phyloP scores from a whole-genome alignment of 1,140 invertebrate genomes.

The Diorhabda elongata region DNA sequence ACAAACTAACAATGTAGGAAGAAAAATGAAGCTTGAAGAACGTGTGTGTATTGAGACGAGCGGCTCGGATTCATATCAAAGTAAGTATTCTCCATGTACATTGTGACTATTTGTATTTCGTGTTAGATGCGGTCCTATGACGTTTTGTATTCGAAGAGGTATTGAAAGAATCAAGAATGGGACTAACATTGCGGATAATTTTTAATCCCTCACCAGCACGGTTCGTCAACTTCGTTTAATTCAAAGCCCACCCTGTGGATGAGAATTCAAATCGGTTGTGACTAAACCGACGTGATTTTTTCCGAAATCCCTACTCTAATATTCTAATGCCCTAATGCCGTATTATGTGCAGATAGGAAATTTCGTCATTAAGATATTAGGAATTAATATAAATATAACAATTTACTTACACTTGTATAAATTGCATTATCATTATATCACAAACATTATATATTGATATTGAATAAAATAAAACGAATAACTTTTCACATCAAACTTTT shows the following conservation, averaged over 20 bases:
- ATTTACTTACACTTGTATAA: no score
- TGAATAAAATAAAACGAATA: no score
- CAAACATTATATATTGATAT: no score
- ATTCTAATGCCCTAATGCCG: neutral
- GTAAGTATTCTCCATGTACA: neutral
- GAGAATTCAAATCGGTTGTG: conserved; percentile 9
- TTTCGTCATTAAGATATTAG: no score
- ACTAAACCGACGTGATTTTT: conserved; percentile 14
- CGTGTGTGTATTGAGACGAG: no score
- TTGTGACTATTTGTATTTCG: conserved; percentile 18
- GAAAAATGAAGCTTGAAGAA: no score
- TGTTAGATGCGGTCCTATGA: conserved; percentile 21
- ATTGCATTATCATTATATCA: no score
- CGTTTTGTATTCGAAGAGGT: conserved; percentile 1
- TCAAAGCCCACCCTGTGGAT: conserved; percentile 20
- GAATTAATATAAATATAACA: no score
- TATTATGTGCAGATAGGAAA: neutral
- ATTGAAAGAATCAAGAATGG: conserved; percentile 17
- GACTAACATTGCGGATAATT: conserved; percentile 19
- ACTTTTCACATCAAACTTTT: no score
- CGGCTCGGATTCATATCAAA: no score
- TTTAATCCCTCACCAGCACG: conserved; percentile 18
- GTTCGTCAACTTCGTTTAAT: conserved; percentile 23
- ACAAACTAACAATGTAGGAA: no score
- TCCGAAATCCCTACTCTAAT: conserved; percentile 6